Conservation (phyloP, 2,888 invertebrate genomes). For the Ceraclea dissimilis region DNA sequence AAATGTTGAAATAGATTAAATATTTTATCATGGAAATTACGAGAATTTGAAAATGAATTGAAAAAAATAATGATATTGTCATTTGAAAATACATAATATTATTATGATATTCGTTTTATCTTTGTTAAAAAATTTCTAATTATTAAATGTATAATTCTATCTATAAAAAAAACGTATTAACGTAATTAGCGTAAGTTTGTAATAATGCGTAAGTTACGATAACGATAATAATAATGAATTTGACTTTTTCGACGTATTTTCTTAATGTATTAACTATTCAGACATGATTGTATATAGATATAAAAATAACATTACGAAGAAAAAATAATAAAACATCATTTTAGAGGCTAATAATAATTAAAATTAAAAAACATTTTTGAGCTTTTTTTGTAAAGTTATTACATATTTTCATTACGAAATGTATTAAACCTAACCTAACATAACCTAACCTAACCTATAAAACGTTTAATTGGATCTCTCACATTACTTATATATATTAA, state of each 20-base stretch:
- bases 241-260: slow-evolving; percentile 16
- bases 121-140: slow-evolving; percentile 22
- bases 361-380: slow-evolving; percentile 6
- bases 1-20: too few relatives aligned
- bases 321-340: slow-evolving; percentile 9
- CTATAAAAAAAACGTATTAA: too few relatives aligned
- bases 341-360: slow-evolving; percentile 8
- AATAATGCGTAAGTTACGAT: too few relatives aligned
- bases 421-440: too few relatives aligned
- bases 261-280: slow-evolving; percentile 13
- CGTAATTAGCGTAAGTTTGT: neutral
- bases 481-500: too few relatives aligned
- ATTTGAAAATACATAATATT: slow-evolving; percentile 17
- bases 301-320: neutral
- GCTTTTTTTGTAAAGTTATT: slow-evolving; percentile 5
- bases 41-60: too few relatives aligned
- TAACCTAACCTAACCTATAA: too few relatives aligned
- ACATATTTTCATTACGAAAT: too few relatives aligned
- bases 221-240: neutral
- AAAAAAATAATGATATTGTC: slow-evolving; percentile 7
- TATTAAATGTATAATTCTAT: slow-evolving; percentile 22
- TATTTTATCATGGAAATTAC: too few relatives aligned
- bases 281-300: too few relatives aligned
- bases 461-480: too few relatives aligned
- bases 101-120: slow-evolving; percentile 23